Conservation (phyloP, 2,888 invertebrate species). For the Sturmia bella region DNA sequence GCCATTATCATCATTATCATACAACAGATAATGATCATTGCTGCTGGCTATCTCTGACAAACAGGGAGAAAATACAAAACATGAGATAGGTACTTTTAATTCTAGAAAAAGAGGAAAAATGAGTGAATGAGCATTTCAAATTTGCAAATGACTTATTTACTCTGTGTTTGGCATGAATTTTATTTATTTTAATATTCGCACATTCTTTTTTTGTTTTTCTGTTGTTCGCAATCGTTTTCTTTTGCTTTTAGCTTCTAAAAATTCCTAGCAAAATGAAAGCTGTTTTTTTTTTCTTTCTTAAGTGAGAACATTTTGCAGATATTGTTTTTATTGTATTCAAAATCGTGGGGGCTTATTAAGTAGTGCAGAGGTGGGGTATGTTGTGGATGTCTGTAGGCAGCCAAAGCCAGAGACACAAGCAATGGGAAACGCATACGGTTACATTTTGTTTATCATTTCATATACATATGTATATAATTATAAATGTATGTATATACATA, state of each 20-base stretch:
- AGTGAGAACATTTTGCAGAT: constrained; percentile 39
- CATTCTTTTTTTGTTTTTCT: constrained; percentile 5
- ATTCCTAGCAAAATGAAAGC: constrained; percentile 47
- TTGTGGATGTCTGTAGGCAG: constrained; percentile 12
- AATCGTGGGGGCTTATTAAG: constrained; percentile 23
- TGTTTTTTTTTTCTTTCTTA: constrained; percentile 1
- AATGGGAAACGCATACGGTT: neutral
- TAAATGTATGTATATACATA: neutral
- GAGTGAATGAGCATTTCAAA: neutral
- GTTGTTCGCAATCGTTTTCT: neutral
- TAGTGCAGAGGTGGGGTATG: constrained; percentile 32
- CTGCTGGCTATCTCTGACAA: constrained; percentile 20
- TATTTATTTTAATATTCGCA: constrained; percentile 32
- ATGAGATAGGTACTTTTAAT: constrained; percentile 14
- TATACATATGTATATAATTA: too few species aligned
- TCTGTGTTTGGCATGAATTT: constrained; percentile 13
- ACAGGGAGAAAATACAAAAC: constrained; percentile 3
- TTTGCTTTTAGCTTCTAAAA: constrained; percentile 30
- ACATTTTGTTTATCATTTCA: too few species aligned
- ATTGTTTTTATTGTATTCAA: constrained; percentile 33
- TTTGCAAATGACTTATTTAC: constrained; percentile 40
- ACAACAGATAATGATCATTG: constrained; percentile 45
- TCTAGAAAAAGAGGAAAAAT: neutral
- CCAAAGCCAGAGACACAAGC: neutral
- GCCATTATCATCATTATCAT: constrained; percentile 59